Evolutionary conservation across 2,797 vertebrate species (phyloP).

Genomic region (Alcedo atthis): DNA sequence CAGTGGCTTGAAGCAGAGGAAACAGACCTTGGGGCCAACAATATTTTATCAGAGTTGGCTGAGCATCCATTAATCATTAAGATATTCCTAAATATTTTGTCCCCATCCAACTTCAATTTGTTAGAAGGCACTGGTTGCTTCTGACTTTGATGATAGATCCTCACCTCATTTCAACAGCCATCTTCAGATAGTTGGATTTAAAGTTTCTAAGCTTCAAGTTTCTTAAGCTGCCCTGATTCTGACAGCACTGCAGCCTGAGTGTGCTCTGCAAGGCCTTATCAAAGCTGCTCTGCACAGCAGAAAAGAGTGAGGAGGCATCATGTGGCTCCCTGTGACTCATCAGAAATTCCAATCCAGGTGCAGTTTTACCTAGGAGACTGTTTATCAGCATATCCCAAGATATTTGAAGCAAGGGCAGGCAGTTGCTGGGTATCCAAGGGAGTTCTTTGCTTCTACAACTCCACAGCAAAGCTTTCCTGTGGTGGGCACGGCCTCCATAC

Average conservation of each 20-base stretch:
- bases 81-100: not conserved
- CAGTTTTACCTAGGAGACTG: not conserved
- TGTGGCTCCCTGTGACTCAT: not conserved
- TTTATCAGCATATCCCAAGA: not conserved
- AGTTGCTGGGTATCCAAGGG: not conserved
- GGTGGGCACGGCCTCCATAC: not conserved
- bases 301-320: not conserved
- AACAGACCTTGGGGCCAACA: constrained; percentile 24
- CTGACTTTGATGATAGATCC: not conserved
- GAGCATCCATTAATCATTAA: constrained; percentile 30
- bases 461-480: not conserved
- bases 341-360: not conserved
- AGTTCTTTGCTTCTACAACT: not conserved
- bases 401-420: not conserved
- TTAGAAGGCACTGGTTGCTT: not conserved
- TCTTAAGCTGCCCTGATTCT: not conserved
- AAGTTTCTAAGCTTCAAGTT: not conserved
- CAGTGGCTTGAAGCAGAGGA: constrained; percentile 35
- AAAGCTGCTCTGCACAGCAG: not conserved
- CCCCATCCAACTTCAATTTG: not conserved
- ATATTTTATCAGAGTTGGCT: constrained; percentile 10
- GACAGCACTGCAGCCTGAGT: not conserved
- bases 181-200: not conserved
- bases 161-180: not conserved
- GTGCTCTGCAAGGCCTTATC: not conserved